Percentiles rank a stretch among this genome's conserved stretches.
Evolutionary conservation across 2,113 vertebrate genomes (phyloP).

Genomic region (Rhizomys pruinosus): DNA sequence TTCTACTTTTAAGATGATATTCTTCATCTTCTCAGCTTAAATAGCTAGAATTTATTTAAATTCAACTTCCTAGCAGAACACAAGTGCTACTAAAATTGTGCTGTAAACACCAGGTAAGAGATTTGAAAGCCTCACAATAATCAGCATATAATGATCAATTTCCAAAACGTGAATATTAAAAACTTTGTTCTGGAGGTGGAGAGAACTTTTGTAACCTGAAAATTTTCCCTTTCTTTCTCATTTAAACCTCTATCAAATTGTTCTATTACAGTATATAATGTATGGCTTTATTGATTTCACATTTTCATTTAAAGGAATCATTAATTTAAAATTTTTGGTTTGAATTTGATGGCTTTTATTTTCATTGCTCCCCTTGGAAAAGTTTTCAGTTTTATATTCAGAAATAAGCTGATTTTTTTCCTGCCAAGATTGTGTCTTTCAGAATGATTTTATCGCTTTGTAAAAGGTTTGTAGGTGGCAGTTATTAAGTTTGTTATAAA

Average conservation of each 20-base stretch:
- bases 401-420: neutral
- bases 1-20: conserved; percentile 32
- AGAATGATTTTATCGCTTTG: conserved; percentile 9
- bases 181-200: neutral
- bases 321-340: neutral
- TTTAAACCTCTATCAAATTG: neutral
- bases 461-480: neutral
- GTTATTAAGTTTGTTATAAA: neutral
- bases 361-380: neutral
- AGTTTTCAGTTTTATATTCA: neutral
- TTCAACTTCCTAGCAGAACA: conserved; percentile 1
- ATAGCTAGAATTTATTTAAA: conserved; percentile 34
- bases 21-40: neutral
- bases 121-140: conserved; percentile 15
- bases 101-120: conserved; percentile 70
- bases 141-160: neutral
- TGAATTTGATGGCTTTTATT: neutral
- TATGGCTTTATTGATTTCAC: neutral
- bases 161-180: neutral
- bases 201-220: neutral
- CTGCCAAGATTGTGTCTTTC: neutral
- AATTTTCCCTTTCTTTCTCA: neutral
- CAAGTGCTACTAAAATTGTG: neutral
- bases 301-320: conserved; percentile 38
- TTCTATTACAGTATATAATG: neutral